phyloP scores from a whole-genome alignment of 2,888 invertebrate genomes.

The Hydraecia micacea region DNA sequence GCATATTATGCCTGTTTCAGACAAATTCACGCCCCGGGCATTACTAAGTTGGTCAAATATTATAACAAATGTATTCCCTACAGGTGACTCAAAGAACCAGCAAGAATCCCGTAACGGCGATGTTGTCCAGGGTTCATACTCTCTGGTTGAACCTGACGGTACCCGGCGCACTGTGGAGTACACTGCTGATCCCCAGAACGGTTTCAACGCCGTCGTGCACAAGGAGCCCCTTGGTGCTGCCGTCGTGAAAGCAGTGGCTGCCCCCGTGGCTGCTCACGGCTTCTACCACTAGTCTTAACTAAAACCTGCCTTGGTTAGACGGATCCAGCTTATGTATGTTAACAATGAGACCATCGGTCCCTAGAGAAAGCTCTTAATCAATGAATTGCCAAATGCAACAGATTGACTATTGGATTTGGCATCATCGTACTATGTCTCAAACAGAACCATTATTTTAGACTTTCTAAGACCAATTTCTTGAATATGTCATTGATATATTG shows the following conservation, averaged over 20 bases:
- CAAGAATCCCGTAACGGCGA: constrained; percentile 91
- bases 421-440: background rate
- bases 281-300: constrained; percentile 76
- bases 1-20: background rate
- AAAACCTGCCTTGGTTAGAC: constrained; percentile 57
- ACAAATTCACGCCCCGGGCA: background rate
- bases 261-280: constrained; percentile 78
- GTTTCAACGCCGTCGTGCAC: constrained; percentile 92
- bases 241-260: constrained; percentile 84
- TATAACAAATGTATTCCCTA: background rate
- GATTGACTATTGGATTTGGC: too few relatives aligned
- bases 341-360: background rate
- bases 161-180: constrained; percentile 91
- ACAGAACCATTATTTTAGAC: background rate
- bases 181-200: constrained; percentile 92
- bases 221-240: constrained; percentile 89
- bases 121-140: constrained; percentile 92
- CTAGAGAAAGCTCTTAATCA: background rate
- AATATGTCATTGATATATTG: background rate
- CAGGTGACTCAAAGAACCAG: constrained; percentile 88
- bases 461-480: background rate
- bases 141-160: constrained; percentile 92
- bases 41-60: background rate
- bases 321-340: constrained; percentile 53
- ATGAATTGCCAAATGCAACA: background rate